These are phyloP conservation scores for Teleiodes luculella DNA, from an alignment of 2,888 invertebrate genomes.

Conservation along the genomic window DNA sequence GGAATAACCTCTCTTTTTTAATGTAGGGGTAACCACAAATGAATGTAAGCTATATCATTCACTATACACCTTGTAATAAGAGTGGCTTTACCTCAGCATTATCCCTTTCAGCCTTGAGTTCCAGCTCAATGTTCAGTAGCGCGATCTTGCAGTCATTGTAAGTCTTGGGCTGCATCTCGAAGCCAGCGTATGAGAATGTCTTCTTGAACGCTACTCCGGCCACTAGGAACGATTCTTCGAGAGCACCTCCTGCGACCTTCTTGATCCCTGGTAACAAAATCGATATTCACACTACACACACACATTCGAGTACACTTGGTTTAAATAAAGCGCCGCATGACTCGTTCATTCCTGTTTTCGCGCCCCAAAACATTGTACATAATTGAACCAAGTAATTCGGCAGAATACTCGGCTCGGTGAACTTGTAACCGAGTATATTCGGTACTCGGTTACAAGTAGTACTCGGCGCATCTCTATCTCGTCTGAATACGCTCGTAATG, in stretches of 20 bases:
- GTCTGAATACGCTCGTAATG: too few relatives aligned
- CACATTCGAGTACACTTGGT: too few relatives aligned
- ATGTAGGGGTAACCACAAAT: too few relatives aligned
- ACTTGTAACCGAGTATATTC: too few relatives aligned
- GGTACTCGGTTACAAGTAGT: too few relatives aligned
- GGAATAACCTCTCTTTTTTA: too few relatives aligned
- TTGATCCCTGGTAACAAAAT: slow-evolving; percentile 84
- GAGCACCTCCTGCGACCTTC: slow-evolving; percentile 90
- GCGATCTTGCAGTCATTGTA: slow-evolving; percentile 96
- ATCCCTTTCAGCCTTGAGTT: slow-evolving; percentile 98
- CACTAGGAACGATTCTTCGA: slow-evolving; percentile 93
- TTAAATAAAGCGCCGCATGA: too few relatives aligned
- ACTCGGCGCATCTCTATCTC: too few relatives aligned
- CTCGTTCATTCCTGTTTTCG: too few relatives aligned
- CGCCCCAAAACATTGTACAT: too few relatives aligned
- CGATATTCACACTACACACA: not conserved
- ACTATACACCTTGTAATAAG: not conserved
- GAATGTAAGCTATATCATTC: slow-evolving; percentile 14
- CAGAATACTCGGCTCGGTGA: too few relatives aligned
- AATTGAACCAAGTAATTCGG: too few relatives aligned
- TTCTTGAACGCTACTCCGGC: slow-evolving; percentile 99
- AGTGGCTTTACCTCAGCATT: slow-evolving; percentile 89
- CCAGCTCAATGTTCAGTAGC: slow-evolving; percentile 96
- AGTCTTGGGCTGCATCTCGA: slow-evolving; percentile 99
- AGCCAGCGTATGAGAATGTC: slow-evolving; percentile 99